These are phyloP conservation scores for Orchesella cincta DNA, from an alignment of 1,140 invertebrate genomes.

Conservation along the genomic window DNA sequence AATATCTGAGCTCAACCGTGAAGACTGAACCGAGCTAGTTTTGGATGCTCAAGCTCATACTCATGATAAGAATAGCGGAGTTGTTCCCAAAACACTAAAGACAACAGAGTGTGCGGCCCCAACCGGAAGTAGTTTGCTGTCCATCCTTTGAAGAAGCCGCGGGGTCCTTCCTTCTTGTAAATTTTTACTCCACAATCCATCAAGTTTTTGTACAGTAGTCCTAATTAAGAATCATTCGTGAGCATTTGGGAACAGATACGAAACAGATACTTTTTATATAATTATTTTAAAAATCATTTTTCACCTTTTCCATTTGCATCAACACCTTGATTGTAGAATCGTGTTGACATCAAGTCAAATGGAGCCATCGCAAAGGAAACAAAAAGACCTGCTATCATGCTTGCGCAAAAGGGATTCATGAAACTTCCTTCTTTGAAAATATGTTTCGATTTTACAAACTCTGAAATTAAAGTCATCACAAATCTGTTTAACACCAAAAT, in stretches of 20 bases:
- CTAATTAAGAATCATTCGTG: not conserved
- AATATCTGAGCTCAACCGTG: too few species aligned
- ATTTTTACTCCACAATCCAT: conserved; percentile 76
- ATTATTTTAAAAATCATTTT: not conserved
- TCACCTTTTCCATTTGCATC: conserved; percentile 54
- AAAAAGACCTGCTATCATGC: conserved; percentile 76
- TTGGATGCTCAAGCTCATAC: not conserved
- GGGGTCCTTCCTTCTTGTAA: conserved; percentile 70
- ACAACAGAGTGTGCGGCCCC: conserved; percentile 79
- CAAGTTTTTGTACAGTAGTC: conserved; percentile 69
- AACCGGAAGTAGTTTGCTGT: conserved; percentile 76
- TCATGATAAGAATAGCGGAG: conserved; percentile 58
- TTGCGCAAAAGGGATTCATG: conserved; percentile 72
- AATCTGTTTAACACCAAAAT: not conserved
- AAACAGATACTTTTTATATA: not conserved
- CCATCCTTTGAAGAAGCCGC: conserved; percentile 81
- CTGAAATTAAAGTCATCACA: not conserved
- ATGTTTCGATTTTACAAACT: conserved; percentile 31
- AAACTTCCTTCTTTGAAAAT: conserved; percentile 51
- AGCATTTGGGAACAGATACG: not conserved
- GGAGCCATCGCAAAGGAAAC: conserved; percentile 83
- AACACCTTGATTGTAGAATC: conserved; percentile 82
- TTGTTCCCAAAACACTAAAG: conserved; percentile 80
- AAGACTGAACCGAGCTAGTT: not conserved
- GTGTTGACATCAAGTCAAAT: conserved; percentile 84